Conservation (phyloP, 2,113 vertebrate genomes). For the Canis aureus region DNA sequence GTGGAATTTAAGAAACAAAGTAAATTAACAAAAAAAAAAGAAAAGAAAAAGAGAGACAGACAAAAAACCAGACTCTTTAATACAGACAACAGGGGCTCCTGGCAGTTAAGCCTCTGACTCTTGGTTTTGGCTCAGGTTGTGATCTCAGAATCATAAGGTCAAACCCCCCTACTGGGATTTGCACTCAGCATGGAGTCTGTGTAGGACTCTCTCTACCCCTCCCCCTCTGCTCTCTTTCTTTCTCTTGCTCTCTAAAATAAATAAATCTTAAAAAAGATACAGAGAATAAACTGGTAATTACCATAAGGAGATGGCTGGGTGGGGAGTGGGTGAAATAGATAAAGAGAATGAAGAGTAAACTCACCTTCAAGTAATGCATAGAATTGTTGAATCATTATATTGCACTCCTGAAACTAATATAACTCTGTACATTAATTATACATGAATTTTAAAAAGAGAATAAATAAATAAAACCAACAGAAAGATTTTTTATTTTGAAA, state of each 20-base stretch:
- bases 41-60: neutral
- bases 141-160: too few species aligned
- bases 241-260: neutral
- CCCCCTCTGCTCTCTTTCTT: neutral
- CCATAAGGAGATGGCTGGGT: neutral
- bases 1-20: neutral
- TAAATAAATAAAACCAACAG: neutral
- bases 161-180: too few species aligned
- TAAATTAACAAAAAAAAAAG: neutral
- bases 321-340: neutral
- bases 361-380: neutral
- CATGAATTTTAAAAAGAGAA: neutral
- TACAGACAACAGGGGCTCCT: too few species aligned
- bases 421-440: neutral
- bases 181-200: too few species aligned
- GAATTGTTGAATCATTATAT: neutral
- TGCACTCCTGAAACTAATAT: neutral
- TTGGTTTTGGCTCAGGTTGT: too few species aligned
- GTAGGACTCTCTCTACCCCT: neutral
- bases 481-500: neutral
- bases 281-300: neutral
- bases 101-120: too few species aligned
- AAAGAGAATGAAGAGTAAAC: neutral
- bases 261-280: neutral
- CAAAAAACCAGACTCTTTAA: neutral